Evolutionary conservation across 2,113 vertebrate species (phyloP).

Genomic region (Macroglossus sobrinus): DNA sequence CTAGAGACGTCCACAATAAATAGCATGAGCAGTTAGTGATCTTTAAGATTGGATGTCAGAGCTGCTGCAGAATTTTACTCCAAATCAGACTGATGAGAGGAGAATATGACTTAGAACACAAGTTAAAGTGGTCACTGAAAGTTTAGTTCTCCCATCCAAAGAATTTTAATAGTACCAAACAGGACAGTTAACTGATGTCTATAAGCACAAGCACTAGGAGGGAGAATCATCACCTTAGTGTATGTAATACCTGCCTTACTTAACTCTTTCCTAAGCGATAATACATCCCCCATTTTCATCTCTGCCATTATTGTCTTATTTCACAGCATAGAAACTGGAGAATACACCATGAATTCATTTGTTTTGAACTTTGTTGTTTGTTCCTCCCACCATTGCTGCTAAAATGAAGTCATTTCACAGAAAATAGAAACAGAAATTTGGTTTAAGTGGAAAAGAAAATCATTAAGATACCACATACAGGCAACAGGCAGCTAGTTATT

Average conservation of each 20-base stretch:
- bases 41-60: neutral
- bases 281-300: neutral
- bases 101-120: neutral
- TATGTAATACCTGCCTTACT: neutral
- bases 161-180: neutral
- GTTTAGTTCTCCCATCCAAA: neutral
- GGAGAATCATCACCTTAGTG: neutral
- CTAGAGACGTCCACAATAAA: neutral
- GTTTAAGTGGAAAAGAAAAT: neutral
- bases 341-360: neutral
- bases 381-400: neutral
- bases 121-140: neutral
- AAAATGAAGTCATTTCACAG: neutral
- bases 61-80: neutral
- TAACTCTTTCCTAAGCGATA: neutral
- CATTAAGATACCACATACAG: neutral
- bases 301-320: neutral
- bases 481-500: neutral
- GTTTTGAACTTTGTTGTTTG: neutral
- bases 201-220: too few relatives aligned
- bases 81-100: neutral
- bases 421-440: neutral
- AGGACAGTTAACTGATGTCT: neutral
- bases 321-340: neutral
- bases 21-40: too few relatives aligned